These are phyloP conservation scores for Trissolcus basalis DNA, from an alignment of 1,140 invertebrate species.

Conservation along the genomic window DNA sequence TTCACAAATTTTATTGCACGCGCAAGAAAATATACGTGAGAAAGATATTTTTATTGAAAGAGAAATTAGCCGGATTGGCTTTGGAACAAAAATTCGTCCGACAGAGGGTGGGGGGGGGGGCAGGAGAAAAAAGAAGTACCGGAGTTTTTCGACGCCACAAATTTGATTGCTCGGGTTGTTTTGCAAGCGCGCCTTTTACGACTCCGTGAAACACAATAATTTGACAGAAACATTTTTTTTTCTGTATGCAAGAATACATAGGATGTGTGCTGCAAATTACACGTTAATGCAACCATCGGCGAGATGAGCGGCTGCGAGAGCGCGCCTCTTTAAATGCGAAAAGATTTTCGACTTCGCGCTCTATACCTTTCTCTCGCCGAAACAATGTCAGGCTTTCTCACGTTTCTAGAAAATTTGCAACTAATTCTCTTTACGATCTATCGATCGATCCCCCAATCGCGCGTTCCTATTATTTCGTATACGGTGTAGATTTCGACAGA, in stretches of 20 bases:
- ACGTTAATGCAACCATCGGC: slow-evolving; percentile 33
- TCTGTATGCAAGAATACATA: slow-evolving; percentile 29
- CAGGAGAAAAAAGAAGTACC: not conserved
- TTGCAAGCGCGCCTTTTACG: slow-evolving; percentile 28
- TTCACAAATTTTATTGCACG: slow-evolving; percentile 8
- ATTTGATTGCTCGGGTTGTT: slow-evolving; percentile 17
- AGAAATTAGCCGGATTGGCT: not conserved
- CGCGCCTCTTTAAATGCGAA: slow-evolving; percentile 17
- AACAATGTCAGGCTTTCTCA: slow-evolving; percentile 49
- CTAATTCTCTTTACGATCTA: slow-evolving; percentile 3
- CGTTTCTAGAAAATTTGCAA: slow-evolving; percentile 35
- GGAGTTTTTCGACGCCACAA: not conserved
- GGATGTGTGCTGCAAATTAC: slow-evolving; percentile 35
- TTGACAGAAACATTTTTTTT: slow-evolving; percentile 32
- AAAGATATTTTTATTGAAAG: not conserved
- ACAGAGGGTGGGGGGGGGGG: too few species aligned
- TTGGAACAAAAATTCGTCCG: slow-evolving; percentile 31
- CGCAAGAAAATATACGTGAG: not conserved
- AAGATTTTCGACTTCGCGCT: slow-evolving; percentile 26
- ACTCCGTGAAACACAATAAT: slow-evolving; percentile 46
- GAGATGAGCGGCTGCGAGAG: slow-evolving; percentile 22
- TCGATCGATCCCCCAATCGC: not conserved
- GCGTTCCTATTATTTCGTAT: too few species aligned
- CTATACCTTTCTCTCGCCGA: slow-evolving; percentile 21
- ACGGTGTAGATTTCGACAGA: too few species aligned